Evolutionary conservation across 1,140 invertebrate genomes (phyloP).

Genomic region (Drosophila tropicalis): DNA sequence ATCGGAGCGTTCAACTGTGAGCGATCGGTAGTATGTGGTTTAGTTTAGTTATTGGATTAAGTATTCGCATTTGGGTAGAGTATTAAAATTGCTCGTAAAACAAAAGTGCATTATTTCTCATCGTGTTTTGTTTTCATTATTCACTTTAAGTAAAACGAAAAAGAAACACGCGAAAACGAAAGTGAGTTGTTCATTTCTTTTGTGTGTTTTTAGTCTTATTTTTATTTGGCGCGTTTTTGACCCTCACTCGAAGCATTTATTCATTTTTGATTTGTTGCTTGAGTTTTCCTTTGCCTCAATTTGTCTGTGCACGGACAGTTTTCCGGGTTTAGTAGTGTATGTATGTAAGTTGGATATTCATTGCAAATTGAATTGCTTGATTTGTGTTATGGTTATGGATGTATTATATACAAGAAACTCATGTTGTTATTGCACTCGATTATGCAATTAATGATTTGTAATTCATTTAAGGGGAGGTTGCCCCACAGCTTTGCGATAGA

Average conservation of each 20-base stretch:
- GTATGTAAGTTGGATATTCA: slow-evolving; percentile 42
- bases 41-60: too few relatives aligned
- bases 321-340: slow-evolving; percentile 55
- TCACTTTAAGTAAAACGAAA: background rate
- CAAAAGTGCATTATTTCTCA: background rate
- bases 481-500: slow-evolving; percentile 7
- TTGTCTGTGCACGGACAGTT: slow-evolving; percentile 37
- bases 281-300: slow-evolving; percentile 44
- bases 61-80: background rate
- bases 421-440: slow-evolving; percentile 31
- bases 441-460: slow-evolving; percentile 45
- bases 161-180: slow-evolving; percentile 45
- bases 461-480: slow-evolving; percentile 1
- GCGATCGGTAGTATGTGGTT: too few relatives aligned
- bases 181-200: slow-evolving; percentile 64
- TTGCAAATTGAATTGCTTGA: slow-evolving; percentile 66
- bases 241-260: slow-evolving; percentile 8
- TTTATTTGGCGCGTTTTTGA: slow-evolving; percentile 62
- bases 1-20: too few relatives aligned
- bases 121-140: background rate
- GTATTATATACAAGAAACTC: slow-evolving; percentile 29
- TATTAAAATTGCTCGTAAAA: background rate
- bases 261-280: background rate
- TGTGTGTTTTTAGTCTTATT: slow-evolving; percentile 18
- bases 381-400: slow-evolving; percentile 52